phyloP scores from a whole-genome alignment of 30 jellyfish, hydroid and myxozoan genomes.

The Morbakka virulenta region DNA sequence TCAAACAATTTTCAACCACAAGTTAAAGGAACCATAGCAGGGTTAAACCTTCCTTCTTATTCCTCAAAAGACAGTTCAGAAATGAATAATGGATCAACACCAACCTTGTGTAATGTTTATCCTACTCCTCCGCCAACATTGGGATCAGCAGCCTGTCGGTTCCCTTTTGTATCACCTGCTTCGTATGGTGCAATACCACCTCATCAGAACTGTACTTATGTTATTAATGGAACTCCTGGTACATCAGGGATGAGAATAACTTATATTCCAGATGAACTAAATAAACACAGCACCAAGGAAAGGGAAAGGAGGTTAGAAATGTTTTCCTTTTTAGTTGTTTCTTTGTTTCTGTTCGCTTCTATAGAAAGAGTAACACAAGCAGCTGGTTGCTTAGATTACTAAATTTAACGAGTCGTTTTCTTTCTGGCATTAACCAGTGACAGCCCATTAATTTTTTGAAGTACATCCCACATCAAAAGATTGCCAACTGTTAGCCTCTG shows the following conservation, averaged over 20 bases:
- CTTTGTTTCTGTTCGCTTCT: not conserved
- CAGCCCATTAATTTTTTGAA: too few relatives aligned
- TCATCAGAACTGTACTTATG: conserved; percentile 46
- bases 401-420: not conserved
- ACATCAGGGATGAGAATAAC: conserved; percentile 59
- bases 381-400: not conserved
- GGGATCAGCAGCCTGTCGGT: not conserved
- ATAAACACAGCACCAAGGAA: conserved; percentile 78
- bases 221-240: conserved; percentile 74
- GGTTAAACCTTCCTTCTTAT: not conserved
- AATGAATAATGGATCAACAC: not conserved
- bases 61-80: not conserved
- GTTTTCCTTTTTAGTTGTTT: too few relatives aligned
- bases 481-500: too few relatives aligned
- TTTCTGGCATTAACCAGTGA: too few relatives aligned
- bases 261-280: conserved; percentile 57
- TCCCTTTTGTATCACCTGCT: not conserved
- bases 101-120: not conserved
- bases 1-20: not conserved
- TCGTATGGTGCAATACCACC: not conserved
- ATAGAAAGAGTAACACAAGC: too few relatives aligned
- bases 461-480: too few relatives aligned
- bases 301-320: conserved; percentile 72
- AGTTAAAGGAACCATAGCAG: not conserved
- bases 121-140: not conserved